Evolutionary conservation across 1,140 invertebrate genomes (phyloP).

Genomic region (Leptinotarsa texana): DNA sequence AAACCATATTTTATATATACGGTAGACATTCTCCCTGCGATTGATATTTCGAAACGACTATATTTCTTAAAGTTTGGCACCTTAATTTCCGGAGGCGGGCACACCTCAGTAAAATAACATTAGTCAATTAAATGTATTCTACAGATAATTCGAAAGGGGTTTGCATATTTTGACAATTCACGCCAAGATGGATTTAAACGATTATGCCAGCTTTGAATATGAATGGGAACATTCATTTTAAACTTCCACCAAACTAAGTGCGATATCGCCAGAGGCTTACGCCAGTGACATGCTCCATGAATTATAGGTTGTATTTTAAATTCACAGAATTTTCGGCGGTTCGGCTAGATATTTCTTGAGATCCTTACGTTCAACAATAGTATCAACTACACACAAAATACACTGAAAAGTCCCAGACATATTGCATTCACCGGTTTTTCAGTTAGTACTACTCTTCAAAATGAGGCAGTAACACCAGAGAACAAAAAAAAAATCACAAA

Average conservation of each 20-base stretch:
- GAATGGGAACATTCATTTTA: constrained; percentile 2
- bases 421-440: too few relatives aligned
- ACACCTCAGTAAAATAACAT: constrained; percentile 10
- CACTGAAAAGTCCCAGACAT: too few relatives aligned
- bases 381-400: too few relatives aligned
- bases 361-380: too few relatives aligned
- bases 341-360: too few relatives aligned
- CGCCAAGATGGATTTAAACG: constrained; percentile 15
- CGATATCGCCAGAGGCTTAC: constrained; percentile 1
- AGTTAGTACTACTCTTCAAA: too few relatives aligned
- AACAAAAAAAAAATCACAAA: too few relatives aligned
- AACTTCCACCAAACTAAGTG: not conserved
- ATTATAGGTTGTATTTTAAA: too few relatives aligned
- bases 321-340: too few relatives aligned
- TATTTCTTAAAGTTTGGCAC: constrained; percentile 18
- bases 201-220: constrained; percentile 4
- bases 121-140: constrained; percentile 22
- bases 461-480: too few relatives aligned
- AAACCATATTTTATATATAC: not conserved
- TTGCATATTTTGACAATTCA: constrained; percentile 12
- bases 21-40: not conserved
- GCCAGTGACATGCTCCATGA: not conserved
- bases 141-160: constrained; percentile 6
- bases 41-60: not conserved
- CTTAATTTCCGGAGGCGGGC: constrained; percentile 19